Conservation (phyloP, 2,888 invertebrate genomes). For the Rapana venosa region DNA sequence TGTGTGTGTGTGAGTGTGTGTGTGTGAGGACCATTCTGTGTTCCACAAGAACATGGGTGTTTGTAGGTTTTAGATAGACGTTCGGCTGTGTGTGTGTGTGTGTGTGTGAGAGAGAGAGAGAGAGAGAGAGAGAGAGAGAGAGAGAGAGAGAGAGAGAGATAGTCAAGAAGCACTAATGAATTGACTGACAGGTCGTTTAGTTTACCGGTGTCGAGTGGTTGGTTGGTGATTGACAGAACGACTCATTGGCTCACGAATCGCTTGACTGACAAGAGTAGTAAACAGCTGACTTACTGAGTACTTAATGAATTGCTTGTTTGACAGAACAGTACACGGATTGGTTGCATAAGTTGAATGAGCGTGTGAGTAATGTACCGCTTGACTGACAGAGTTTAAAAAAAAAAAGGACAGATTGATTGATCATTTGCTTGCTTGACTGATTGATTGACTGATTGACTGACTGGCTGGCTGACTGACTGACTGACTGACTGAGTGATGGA, state of each 20-base stretch:
- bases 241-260: not conserved
- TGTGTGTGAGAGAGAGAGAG: not conserved
- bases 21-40: too few species aligned
- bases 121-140: too few species aligned
- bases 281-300: too few species aligned
- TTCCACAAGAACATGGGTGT: too few species aligned
- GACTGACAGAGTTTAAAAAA: not conserved
- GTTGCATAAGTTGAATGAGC: not conserved
- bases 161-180: too few species aligned
- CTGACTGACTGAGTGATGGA: not conserved
- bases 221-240: not conserved
- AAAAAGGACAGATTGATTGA: not conserved
- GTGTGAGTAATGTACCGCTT: not conserved
- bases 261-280: not conserved
- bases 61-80: too few species aligned
- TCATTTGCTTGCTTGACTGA: not conserved
- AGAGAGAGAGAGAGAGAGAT: too few species aligned
- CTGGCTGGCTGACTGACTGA: not conserved
- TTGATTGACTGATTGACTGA: slow-evolving; percentile 8
- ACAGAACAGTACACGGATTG: not conserved
- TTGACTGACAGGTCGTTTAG: too few species aligned
- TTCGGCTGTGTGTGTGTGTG: not conserved
- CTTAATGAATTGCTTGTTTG: not conserved
- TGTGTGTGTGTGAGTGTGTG: not conserved
- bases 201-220: too few species aligned